Conservation (phyloP, 2,888 invertebrate genomes). For the Plagiodera versicolora region DNA sequence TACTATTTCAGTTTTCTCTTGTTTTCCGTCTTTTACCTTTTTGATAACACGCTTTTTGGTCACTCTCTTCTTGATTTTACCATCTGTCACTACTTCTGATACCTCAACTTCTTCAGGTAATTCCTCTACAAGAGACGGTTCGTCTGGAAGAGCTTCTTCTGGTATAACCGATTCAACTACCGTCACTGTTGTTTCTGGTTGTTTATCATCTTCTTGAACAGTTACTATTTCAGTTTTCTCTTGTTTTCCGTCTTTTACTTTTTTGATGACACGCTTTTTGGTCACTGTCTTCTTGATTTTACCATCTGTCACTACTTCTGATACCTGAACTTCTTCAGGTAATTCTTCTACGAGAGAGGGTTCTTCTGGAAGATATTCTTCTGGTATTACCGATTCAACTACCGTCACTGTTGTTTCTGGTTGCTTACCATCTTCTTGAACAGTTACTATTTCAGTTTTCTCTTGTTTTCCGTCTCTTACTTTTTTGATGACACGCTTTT, state of each 20-base stretch:
- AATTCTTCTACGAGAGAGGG: constrained; percentile 29
- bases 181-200: constrained; percentile 43
- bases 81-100: constrained; percentile 32
- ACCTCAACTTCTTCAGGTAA: constrained; percentile 41
- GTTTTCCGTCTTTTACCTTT: constrained; percentile 48
- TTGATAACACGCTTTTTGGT: constrained; percentile 48
- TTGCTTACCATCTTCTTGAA: constrained; percentile 36
- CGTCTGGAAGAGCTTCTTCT: constrained; percentile 40
- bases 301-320: constrained; percentile 32
- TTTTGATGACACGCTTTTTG: constrained; percentile 50
- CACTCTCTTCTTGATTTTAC: constrained; percentile 34
- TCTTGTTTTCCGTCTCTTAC: constrained; percentile 51
- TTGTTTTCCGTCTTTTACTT: constrained; percentile 49
- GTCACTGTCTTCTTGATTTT: no score
- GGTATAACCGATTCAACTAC: constrained; percentile 49
- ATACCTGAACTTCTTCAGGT: constrained; percentile 38
- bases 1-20: constrained; percentile 44
- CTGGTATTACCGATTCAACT: constrained; percentile 43
- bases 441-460: constrained; percentile 47
- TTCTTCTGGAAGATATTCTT: constrained; percentile 26
- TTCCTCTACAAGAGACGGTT: constrained; percentile 31
- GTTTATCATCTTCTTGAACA: constrained; percentile 40
- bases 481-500: constrained; percentile 51
- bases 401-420: constrained; percentile 45
- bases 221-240: constrained; percentile 51